Percentiles rank a stretch among this genome's conserved stretches.
Conservation (phyloP, 1,140 invertebrate species). For the Drosophila micromelanica region DNA sequence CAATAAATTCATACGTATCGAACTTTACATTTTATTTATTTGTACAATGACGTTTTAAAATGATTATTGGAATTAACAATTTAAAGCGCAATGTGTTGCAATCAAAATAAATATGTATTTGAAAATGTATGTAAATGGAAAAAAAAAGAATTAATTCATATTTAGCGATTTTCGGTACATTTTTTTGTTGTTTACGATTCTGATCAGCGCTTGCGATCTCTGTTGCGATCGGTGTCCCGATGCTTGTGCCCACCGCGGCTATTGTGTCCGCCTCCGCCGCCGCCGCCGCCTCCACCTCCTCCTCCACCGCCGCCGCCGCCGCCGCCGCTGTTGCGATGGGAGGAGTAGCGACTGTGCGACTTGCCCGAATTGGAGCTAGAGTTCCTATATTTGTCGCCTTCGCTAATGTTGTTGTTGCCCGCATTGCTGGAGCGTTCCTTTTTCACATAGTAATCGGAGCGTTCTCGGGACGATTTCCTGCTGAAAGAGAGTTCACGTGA, state of each 20-base stretch:
- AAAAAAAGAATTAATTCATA: slow-evolving; percentile 19
- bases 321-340: slow-evolving; percentile 50
- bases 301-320: slow-evolving; percentile 24
- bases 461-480: slow-evolving; percentile 72
- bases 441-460: slow-evolving; percentile 73
- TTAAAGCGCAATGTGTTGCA: slow-evolving; percentile 21
- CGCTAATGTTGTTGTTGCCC: slow-evolving; percentile 52
- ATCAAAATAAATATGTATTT: slow-evolving; percentile 27
- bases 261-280: slow-evolving; percentile 25
- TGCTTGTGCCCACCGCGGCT: slow-evolving; percentile 69
- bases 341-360: slow-evolving; percentile 63
- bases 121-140: slow-evolving; percentile 7
- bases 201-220: slow-evolving; percentile 76
- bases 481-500: too few species aligned
- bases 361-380: slow-evolving; percentile 67
- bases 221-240: slow-evolving; percentile 73
- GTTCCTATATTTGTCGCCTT: slow-evolving; percentile 73
- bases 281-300: slow-evolving; percentile 19
- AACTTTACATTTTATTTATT: slow-evolving; percentile 9
- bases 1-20: too few species aligned
- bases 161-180: not conserved
- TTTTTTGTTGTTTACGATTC: not conserved
- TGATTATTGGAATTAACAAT: slow-evolving; percentile 15
- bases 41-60: slow-evolving; percentile 12
- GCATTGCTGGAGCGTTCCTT: slow-evolving; percentile 67